These are phyloP conservation scores for Chaetops frenatus DNA, from an alignment of 2,113 vertebrate genomes.

Conservation along the genomic window DNA sequence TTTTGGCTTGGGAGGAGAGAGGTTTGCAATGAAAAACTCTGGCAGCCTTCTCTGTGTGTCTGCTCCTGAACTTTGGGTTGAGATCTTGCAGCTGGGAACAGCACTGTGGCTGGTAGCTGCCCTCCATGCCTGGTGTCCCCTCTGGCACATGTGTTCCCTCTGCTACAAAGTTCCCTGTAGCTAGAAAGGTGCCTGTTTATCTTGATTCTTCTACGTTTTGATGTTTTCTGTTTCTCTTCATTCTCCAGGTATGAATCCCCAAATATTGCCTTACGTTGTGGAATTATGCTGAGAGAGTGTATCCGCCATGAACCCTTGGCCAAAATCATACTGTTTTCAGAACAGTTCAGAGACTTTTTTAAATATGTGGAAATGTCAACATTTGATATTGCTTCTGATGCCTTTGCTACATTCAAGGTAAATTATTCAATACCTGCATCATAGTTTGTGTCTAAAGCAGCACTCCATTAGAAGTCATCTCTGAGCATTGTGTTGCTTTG, in stretches of 20 bases:
- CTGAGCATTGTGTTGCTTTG: neutral
- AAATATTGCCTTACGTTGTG: conserved; percentile 90
- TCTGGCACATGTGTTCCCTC: fast-evolving
- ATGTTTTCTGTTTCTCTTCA: neutral
- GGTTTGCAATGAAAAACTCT: neutral
- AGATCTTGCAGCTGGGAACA: neutral
- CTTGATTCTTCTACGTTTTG: neutral
- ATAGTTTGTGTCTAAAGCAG: neutral
- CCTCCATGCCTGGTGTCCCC: fast-evolving
- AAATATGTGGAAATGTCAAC: conserved; percentile 96
- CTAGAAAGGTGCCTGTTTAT: neutral
- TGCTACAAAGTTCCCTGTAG: neutral
- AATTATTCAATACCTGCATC: neutral
- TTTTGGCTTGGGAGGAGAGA: neutral
- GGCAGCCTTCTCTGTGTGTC: neutral
- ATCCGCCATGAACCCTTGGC: conserved; percentile 94
- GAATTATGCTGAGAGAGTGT: conserved; percentile 96
- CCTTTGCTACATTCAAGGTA: conserved; percentile 98
- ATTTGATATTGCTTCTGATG: conserved; percentile 97
- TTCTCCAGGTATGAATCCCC: conserved; percentile 89
- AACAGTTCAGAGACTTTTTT: conserved; percentile 91
- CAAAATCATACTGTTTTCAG: conserved; percentile 87
- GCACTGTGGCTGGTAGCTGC: neutral
- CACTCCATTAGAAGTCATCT: neutral
- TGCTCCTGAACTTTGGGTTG: neutral